A percentile compares a stretch with the other conserved stretches of the same genome.
phyloP scores from a whole-genome alignment of 2,113 vertebrate species.

The Eonycteris spelaea region DNA sequence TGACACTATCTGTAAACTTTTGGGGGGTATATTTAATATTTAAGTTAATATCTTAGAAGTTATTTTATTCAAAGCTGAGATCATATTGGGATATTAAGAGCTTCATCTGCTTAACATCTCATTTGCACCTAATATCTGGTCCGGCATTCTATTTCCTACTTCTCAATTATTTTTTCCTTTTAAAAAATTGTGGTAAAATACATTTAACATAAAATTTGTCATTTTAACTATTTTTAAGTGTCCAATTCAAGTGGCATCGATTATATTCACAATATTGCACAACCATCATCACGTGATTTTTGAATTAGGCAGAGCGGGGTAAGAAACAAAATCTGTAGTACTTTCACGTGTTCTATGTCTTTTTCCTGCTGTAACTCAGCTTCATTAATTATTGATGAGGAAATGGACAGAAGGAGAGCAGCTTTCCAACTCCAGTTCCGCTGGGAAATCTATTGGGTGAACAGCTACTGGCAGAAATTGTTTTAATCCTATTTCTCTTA shows the following conservation, averaged over 20 bases:
- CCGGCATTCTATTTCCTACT: neutral
- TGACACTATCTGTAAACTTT: neutral
- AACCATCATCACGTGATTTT: neutral
- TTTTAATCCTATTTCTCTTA: slow-evolving; percentile 5
- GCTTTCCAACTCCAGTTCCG: neutral
- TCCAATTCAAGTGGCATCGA: neutral
- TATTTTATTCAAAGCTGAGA: slow-evolving; percentile 26
- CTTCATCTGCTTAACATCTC: neutral
- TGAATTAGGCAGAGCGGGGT: neutral
- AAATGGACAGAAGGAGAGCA: slow-evolving; percentile 4
- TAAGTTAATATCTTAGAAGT: neutral
- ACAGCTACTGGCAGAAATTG: neutral
- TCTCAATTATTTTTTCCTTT: neutral
- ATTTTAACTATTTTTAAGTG: neutral
- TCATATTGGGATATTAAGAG: neutral
- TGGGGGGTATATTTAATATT: neutral
- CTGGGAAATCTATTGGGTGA: neutral
- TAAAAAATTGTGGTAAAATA: slow-evolving; percentile 1
- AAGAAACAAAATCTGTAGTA: neutral
- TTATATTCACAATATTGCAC: neutral
- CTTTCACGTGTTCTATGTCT: neutral
- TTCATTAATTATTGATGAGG: slow-evolving; percentile 29
- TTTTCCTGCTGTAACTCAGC: neutral
- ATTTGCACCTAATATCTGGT: neutral
- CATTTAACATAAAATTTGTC: neutral